Conservation (phyloP, 1,140 invertebrate genomes). For the Diabrotica virgifera region DNA sequence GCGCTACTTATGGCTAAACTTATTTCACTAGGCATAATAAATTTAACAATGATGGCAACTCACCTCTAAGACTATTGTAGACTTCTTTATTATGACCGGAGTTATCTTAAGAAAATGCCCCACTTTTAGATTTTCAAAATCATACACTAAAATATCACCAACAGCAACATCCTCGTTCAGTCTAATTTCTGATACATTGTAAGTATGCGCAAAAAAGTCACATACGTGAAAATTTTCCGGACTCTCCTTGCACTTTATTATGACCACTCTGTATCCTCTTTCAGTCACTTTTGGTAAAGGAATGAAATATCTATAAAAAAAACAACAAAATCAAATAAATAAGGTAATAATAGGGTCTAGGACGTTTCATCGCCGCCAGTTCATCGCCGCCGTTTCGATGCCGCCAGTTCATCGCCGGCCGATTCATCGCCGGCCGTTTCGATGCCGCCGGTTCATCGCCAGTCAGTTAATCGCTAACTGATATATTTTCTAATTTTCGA, state of each 20-base stretch:
- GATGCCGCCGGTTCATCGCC: no score
- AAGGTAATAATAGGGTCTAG: no score
- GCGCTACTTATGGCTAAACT: no score
- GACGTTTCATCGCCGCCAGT: no score
- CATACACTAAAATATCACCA: constrained; percentile 27
- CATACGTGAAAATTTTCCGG: constrained; percentile 22
- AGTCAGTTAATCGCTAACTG: no score
- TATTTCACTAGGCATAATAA: no score
- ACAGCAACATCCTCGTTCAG: constrained; percentile 26
- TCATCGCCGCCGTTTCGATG: no score
- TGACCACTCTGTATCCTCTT: constrained; percentile 23
- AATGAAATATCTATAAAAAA: constrained; percentile 25
- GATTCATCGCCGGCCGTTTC: no score
- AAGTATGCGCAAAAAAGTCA: constrained; percentile 26
- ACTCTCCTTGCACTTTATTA: constrained; percentile 22
- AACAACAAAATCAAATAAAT: background rate
- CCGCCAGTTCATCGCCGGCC: no score
- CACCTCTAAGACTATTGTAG: constrained; percentile 28
- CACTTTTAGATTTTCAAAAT: constrained; percentile 24
- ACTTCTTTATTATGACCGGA: constrained; percentile 22
- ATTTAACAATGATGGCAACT: no score
- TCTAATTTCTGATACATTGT: constrained; percentile 29
- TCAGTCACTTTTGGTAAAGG: constrained; percentile 28
- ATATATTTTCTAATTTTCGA: no score
- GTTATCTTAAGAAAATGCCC: constrained; percentile 25